Conservation (phyloP, 2,113 vertebrate genomes). For the Pelecanus crispus region DNA sequence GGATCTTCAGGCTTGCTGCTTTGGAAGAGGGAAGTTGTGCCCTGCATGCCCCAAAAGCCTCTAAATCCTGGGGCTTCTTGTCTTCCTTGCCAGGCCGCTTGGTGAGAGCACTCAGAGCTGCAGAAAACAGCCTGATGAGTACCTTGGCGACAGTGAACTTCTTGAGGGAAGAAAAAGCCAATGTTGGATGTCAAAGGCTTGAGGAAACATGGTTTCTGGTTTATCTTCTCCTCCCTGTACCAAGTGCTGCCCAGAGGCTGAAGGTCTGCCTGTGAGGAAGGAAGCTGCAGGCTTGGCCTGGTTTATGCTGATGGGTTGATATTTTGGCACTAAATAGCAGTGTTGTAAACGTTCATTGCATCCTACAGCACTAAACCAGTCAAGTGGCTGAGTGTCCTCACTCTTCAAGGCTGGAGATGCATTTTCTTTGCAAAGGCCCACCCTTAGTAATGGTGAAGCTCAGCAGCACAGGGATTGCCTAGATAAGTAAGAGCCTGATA, state of each 20-base stretch:
- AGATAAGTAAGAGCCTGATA: background rate
- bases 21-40: background rate
- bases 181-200: background rate
- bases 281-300: background rate
- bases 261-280: background rate
- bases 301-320: background rate
- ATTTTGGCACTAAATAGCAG: background rate
- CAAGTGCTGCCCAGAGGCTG: background rate
- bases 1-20: background rate
- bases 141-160: background rate
- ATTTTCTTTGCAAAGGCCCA: background rate
- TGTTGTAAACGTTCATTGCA: background rate
- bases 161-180: background rate
- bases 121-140: background rate
- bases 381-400: background rate
- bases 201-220: background rate
- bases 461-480: background rate
- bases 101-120: background rate
- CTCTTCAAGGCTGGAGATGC: background rate
- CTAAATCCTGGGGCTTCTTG: background rate
- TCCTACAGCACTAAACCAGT: background rate
- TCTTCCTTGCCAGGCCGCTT: background rate
- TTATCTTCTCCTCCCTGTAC: background rate
- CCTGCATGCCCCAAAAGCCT: background rate
- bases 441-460: background rate